phyloP scores from a whole-genome alignment of 2,888 invertebrate species.

The Latheticus oryzae region DNA sequence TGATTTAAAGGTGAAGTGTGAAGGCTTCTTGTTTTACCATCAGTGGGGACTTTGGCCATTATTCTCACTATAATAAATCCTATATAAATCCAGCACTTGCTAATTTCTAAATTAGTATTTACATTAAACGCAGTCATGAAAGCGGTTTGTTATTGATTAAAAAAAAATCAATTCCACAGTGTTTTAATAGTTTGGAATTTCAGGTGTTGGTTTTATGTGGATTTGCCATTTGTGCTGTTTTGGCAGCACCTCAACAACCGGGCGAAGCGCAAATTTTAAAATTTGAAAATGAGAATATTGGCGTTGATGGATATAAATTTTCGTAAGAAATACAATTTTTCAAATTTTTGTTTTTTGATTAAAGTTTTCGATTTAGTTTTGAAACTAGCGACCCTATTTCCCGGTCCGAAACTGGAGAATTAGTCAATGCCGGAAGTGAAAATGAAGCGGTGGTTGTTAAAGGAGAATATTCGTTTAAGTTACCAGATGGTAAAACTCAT shows the following conservation, averaged over 20 bases:
- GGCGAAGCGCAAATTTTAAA: constrained; percentile 53
- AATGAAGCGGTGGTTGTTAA: constrained; percentile 73
- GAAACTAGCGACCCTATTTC: constrained; percentile 76
- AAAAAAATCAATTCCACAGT: not conserved
- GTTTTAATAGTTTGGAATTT: constrained; percentile 2
- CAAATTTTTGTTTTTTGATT: not conserved
- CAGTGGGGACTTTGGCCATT: constrained; percentile 21
- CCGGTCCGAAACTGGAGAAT: constrained; percentile 72
- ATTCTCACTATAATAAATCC: not conserved
- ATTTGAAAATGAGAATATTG: constrained; percentile 58
- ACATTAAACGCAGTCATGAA: constrained; percentile 11
- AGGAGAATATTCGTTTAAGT: constrained; percentile 72
- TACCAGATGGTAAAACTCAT: constrained; percentile 73
- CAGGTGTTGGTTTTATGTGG: constrained; percentile 12
- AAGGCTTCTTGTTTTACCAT: constrained; percentile 9
- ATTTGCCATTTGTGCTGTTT: constrained; percentile 48
- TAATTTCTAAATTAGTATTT: constrained; percentile 11
- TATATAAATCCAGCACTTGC: constrained; percentile 11
- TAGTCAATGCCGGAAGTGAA: constrained; percentile 73
- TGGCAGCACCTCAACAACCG: constrained; percentile 54
- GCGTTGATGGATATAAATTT: constrained; percentile 57
- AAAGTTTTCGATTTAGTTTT: constrained; percentile 63
- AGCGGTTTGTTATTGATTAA: constrained; percentile 9
- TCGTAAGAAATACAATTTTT: constrained; percentile 47
- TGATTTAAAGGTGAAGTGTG: constrained; percentile 26